These are phyloP conservation scores for Pangasianodon gigas DNA, from an alignment of 2,113 vertebrate species.

Conservation along the genomic window DNA sequence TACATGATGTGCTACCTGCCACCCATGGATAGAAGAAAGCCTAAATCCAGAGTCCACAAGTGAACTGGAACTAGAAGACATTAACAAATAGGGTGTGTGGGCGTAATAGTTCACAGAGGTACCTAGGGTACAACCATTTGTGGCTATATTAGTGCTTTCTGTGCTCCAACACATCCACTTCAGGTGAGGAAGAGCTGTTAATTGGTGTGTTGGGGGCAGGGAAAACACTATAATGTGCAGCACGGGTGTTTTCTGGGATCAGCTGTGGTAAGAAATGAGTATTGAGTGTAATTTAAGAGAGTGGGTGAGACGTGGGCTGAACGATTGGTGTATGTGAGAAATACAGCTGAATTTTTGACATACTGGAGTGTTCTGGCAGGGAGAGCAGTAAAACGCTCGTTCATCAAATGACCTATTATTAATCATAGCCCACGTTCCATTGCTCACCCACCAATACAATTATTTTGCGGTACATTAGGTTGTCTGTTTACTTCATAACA, in stretches of 20 bases:
- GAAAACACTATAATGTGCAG: neutral
- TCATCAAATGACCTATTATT: neutral
- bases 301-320: neutral
- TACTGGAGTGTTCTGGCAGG: neutral
- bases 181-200: neutral
- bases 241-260: neutral
- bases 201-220: neutral
- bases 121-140: too few relatives aligned
- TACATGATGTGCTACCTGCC: too few relatives aligned
- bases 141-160: neutral
- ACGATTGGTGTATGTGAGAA: neutral
- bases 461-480: neutral
- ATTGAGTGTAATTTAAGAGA: neutral
- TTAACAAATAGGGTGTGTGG: neutral
- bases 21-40: too few relatives aligned
- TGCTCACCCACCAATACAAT: neutral
- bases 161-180: neutral
- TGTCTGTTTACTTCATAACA: neutral
- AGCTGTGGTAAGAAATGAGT: neutral
- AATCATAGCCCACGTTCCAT: neutral
- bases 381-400: neutral
- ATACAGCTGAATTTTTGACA: neutral
- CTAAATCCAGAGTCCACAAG: too few relatives aligned
- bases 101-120: too few relatives aligned
- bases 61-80: neutral